phyloP scores from a whole-genome alignment of 2,113 vertebrate genomes.

The Haemorhous mexicanus region DNA sequence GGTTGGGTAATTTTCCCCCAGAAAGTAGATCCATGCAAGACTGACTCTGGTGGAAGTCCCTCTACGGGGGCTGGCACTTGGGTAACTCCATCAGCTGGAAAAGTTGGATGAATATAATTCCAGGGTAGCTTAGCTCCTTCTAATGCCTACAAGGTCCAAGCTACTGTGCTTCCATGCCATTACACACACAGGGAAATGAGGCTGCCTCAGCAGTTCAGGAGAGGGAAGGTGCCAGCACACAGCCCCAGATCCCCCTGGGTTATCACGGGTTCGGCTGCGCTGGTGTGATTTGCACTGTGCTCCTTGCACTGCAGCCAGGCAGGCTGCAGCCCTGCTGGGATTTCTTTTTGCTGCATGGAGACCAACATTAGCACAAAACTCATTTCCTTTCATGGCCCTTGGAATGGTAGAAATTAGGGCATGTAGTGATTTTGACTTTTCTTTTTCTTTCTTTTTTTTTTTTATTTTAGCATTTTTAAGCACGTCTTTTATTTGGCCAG shows the following conservation, averaged over 20 bases:
- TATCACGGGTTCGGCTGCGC: not conserved
- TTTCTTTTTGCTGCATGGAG: constrained; percentile 6
- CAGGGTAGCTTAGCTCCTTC: not conserved
- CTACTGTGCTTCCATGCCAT: not conserved
- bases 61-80: not conserved
- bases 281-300: not conserved
- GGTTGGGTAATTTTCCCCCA: not conserved
- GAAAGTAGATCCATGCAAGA: not conserved
- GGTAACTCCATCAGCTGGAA: not conserved
- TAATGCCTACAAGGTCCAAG: not conserved
- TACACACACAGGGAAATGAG: not conserved
- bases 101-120: not conserved
- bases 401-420: not conserved
- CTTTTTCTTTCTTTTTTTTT: not conserved
- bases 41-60: not conserved
- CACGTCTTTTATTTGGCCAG: not conserved
- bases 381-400: not conserved
- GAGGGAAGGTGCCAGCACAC: not conserved
- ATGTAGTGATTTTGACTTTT: not conserved
- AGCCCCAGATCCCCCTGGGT: not conserved
- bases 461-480: not conserved
- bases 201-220: not conserved
- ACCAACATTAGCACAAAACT: not conserved
- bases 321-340: not conserved
- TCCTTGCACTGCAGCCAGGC: not conserved